Evolutionary conservation across 2,113 vertebrate species (phyloP).

Genomic region (Caranx ignobilis): DNA sequence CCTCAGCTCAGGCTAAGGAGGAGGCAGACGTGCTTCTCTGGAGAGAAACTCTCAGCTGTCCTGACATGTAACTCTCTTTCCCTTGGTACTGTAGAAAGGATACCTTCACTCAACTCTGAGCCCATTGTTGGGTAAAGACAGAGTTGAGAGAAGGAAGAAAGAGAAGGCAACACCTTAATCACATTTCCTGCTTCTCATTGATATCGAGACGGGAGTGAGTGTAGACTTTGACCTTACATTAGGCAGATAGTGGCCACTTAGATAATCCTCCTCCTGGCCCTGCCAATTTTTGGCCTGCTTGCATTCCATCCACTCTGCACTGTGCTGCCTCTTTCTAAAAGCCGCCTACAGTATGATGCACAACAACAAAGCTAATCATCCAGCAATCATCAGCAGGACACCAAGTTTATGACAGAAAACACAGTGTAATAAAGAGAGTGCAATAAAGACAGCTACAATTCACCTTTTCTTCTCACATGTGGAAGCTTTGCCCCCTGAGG

Average conservation of each 20-base stretch:
- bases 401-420: background rate
- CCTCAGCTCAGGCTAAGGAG: conserved; percentile 25
- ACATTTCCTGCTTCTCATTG: conserved; percentile 35
- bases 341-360: background rate
- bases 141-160: background rate
- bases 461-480: no score
- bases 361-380: background rate
- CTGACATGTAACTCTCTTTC: conserved; percentile 41
- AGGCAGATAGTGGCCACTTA: conserved; percentile 3
- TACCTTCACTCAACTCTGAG: conserved; percentile 13
- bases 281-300: background rate
- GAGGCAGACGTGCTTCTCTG: conserved; percentile 17
- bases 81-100: conserved; percentile 8
- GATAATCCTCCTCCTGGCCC: background rate
- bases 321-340: background rate
- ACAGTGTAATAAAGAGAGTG: no score
- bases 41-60: conserved; percentile 36
- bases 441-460: no score
- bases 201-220: background rate
- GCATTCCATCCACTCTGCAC: background rate
- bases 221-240: conserved; percentile 23
- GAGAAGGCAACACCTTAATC: conserved; percentile 30
- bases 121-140: background rate
- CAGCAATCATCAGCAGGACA: background rate
- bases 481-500: background rate